phyloP scores from a whole-genome alignment of 2,797 vertebrate species.

The Myotis myotis region DNA sequence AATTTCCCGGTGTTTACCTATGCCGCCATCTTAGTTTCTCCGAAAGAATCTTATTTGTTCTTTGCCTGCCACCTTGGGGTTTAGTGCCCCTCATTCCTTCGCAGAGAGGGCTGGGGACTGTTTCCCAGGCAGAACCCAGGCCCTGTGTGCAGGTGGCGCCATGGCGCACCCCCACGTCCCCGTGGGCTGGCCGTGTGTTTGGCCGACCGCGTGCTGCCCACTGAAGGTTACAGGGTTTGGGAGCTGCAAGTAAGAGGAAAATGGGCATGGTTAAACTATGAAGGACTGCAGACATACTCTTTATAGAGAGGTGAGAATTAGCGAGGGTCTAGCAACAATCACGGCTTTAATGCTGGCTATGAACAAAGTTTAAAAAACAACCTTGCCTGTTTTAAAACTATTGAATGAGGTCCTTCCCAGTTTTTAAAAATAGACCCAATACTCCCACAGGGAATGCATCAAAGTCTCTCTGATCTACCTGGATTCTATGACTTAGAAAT shows the following conservation, averaged over 20 bases:
- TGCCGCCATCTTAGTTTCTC: too few species aligned
- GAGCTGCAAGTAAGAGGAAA: neutral
- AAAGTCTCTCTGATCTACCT: neutral
- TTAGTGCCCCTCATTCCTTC: neutral
- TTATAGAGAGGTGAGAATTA: conserved; percentile 30
- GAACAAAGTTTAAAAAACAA: neutral
- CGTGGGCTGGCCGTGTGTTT: neutral
- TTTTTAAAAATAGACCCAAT: conserved; percentile 15
- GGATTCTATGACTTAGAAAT: conserved; percentile 8
- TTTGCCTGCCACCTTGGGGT: neutral
- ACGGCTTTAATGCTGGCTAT: neutral
- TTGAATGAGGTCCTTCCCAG: neutral
- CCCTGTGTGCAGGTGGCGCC: neutral
- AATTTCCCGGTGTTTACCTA: too few species aligned
- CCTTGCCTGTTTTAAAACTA: neutral
- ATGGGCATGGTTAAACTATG: conserved; percentile 1
- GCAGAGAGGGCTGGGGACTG: neutral
- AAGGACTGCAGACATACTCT: neutral
- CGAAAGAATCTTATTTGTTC: neutral
- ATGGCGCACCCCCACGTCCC: neutral
- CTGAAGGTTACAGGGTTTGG: neutral
- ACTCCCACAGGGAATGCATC: neutral
- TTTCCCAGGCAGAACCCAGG: neutral
- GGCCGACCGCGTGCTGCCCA: neutral
- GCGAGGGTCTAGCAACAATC: neutral